Percentiles rank a stretch among this genome's conserved stretches.
These are phyloP conservation scores for Chelon auratus DNA, from an alignment of 2,797 vertebrate species.

Conservation along the genomic window DNA sequence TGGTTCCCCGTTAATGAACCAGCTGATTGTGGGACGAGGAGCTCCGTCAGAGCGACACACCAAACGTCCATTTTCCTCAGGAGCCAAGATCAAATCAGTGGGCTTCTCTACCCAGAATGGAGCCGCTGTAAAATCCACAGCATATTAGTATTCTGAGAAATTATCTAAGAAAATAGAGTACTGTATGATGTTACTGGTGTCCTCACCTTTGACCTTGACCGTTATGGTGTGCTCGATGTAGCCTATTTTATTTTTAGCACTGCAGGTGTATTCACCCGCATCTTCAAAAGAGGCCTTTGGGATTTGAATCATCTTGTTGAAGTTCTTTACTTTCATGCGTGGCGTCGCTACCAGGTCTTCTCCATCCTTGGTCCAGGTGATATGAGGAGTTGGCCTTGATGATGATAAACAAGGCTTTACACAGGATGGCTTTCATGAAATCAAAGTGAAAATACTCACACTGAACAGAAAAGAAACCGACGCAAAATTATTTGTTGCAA, in stretches of 20 bases:
- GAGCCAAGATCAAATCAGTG: constrained; percentile 91
- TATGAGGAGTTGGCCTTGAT: constrained; percentile 88
- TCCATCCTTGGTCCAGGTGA: constrained; percentile 94
- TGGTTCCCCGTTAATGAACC: constrained; percentile 95
- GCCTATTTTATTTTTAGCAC: constrained; percentile 93
- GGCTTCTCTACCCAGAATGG: constrained; percentile 97
- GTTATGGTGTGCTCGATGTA: constrained; percentile 92
- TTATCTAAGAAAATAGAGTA: not conserved
- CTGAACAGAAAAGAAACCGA: not conserved
- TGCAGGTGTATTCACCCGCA: constrained; percentile 92
- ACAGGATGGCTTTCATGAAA: constrained; percentile 24
- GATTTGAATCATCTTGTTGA: constrained; percentile 94
- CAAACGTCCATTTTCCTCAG: constrained; percentile 91
- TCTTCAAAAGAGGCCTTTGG: constrained; percentile 90
- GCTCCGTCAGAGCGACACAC: constrained; percentile 93
- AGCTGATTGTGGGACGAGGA: constrained; percentile 92
- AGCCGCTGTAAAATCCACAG: constrained; percentile 83
- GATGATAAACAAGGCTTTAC: constrained; percentile 54
- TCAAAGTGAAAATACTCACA: constrained; percentile 5
- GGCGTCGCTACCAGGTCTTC: constrained; percentile 84
- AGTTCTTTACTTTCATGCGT: constrained; percentile 92
- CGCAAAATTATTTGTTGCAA: not conserved
- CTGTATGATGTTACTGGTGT: not conserved
- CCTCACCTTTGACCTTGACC: constrained; percentile 94
- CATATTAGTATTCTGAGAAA: not conserved